A percentile compares a stretch with the other conserved stretches of the same genome.
Conservation (phyloP, 2,797 vertebrate species). For the Clarias laeviceps region DNA sequence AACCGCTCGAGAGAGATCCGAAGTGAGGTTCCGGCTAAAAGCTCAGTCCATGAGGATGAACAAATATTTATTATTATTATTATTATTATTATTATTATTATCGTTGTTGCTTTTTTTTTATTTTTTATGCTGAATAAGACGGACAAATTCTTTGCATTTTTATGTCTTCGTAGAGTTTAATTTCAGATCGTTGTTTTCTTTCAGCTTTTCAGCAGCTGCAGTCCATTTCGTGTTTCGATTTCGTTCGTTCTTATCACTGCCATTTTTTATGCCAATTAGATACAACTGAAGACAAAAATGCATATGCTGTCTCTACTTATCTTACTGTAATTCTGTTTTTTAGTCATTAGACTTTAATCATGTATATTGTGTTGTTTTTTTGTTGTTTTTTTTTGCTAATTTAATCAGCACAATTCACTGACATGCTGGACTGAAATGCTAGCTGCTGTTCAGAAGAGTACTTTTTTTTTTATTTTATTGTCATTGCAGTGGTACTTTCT, state of each 20-base stretch:
- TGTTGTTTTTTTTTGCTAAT: constrained; percentile 98
- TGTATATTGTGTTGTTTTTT: constrained; percentile 91
- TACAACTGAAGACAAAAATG: constrained; percentile 83
- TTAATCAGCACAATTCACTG: constrained; percentile 99
- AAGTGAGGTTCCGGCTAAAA: constrained; percentile 79
- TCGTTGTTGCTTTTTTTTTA: not conserved
- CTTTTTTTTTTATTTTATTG: constrained; percentile 68
- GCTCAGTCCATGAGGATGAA: constrained; percentile 86
- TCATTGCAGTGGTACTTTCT: constrained; percentile 83
- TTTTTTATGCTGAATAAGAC: constrained; percentile 81
- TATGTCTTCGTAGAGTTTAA: constrained; percentile 76
- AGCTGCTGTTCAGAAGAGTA: constrained; percentile 98
- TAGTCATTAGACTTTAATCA: constrained; percentile 88
- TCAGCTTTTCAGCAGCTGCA: constrained; percentile 78
- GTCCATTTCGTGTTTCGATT: constrained; percentile 77
- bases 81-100: constrained; percentile 65
- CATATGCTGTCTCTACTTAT: constrained; percentile 90
- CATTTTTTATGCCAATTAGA: constrained; percentile 83
- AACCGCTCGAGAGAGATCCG: constrained; percentile 79
- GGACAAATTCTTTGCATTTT: constrained; percentile 76
- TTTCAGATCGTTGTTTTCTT: constrained; percentile 70
- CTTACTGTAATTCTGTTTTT: constrained; percentile 89
- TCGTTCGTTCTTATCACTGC: constrained; percentile 84
- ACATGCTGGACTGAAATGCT: constrained; percentile 99
- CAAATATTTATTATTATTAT: constrained; percentile 84